Evolutionary conservation across 1,140 invertebrate species (phyloP).

Genomic region (Tetragonula clypearis): DNA sequence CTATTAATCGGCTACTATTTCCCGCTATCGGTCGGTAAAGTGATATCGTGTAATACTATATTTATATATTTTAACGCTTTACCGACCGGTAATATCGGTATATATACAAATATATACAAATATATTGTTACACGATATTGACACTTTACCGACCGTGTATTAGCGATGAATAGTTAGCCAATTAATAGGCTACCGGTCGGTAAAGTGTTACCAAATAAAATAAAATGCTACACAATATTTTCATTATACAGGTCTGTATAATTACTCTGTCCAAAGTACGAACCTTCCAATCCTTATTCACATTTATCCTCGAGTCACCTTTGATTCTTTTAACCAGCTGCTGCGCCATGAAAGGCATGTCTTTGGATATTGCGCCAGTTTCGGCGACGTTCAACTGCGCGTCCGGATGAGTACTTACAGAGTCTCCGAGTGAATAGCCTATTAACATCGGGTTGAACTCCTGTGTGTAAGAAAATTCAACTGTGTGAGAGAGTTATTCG

Average conservation of each 20-base stretch:
- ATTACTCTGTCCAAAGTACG: not conserved
- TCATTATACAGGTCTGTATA: not conserved
- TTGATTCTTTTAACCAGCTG: slow-evolving; percentile 84
- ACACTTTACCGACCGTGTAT: too few relatives aligned
- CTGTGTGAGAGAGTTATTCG: not conserved
- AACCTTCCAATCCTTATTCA: slow-evolving; percentile 87
- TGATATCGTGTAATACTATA: too few relatives aligned
- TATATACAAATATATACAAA: too few relatives aligned
- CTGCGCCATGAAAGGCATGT: slow-evolving; percentile 85
- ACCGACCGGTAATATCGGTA: too few relatives aligned
- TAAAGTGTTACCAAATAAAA: too few relatives aligned
- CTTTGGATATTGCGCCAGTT: slow-evolving; percentile 82
- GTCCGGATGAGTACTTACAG: slow-evolving; percentile 77
- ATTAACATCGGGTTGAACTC: slow-evolving; percentile 85
- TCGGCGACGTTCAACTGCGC: slow-evolving; percentile 86
- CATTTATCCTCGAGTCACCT: slow-evolving; percentile 83
- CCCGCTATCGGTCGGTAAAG: too few relatives aligned
- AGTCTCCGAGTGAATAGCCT: slow-evolving; percentile 83
- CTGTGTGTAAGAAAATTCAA: slow-evolving; percentile 67
- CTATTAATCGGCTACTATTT: too few relatives aligned
- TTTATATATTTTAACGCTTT: too few relatives aligned
- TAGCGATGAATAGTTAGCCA: too few relatives aligned
- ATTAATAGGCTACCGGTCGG: too few relatives aligned
- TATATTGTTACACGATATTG: too few relatives aligned
- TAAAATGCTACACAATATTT: not conserved